Evolutionary conservation across 2,113 vertebrate genomes (phyloP), one percentile per base, ranked within the genome.

Genomic region (Hemiscyllium ocellatum): DNA sequence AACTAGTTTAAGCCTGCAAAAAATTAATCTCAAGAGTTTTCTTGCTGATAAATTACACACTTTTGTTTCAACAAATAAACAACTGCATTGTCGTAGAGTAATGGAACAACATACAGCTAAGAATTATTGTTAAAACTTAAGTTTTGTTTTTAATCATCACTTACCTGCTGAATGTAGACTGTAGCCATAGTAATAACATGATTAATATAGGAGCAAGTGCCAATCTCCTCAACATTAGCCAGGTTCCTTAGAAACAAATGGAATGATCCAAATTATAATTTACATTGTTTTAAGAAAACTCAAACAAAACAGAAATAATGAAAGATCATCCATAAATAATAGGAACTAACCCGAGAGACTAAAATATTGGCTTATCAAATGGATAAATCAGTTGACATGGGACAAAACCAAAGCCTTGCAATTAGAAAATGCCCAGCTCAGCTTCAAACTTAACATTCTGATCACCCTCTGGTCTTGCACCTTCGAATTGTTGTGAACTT

Each of bases 131-230:
- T 89, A 52, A 29, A 90, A 90, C 4, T 52, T n/a, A 61, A 61
- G 7, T 26, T 50, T 61, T 61, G 7, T 26, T 50, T 61, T 61
- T 90, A 24, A 61, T 52, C 26, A 91, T 0, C 96, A 97, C 96
- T 2, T 97, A 99, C 99, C 98, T 99, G 99, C 96, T 99, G 99
- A 96, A 99, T 98, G 96, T 99, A 99, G 26, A 99, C 97, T 0
- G 99, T 99, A 86, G 99, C 99, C 98, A 99, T 99, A 96, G 98
- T 99, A 97, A 99, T 99, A 96, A 99, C 98, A 96, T 99, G 98
- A 97, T 99, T 99, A 97, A 99, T 98, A 96, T 99, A 99, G 1
- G 99, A 99, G 96, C 99, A 99, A 96, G 98, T 98, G 52, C 99
- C 99, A 96, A 99, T 99, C 98, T 99, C 99, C 96, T 99, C 99